These are phyloP conservation scores for Platanista minor DNA, from an alignment of 2,113 vertebrate species.

Conservation along the genomic window DNA sequence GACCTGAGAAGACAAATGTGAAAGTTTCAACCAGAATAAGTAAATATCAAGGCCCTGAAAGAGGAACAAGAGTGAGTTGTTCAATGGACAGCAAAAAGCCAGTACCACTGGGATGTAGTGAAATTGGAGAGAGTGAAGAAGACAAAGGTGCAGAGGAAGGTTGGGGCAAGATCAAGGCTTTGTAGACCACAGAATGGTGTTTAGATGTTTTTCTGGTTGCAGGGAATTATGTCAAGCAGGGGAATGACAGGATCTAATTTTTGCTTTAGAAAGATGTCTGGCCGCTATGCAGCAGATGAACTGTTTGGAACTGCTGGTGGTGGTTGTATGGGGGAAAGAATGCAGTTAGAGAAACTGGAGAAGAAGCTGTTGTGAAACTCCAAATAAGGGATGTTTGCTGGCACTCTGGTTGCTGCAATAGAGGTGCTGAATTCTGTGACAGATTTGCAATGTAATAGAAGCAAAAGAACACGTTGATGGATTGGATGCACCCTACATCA, in stretches of 20 bases:
- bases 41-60: no score
- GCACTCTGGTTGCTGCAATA: background rate
- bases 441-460: background rate
- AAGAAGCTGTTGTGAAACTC: background rate
- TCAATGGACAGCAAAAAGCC: no score
- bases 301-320: background rate
- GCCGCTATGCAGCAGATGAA: background rate
- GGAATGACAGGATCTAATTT: background rate
- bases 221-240: background rate
- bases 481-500: background rate
- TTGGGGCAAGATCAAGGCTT: background rate
- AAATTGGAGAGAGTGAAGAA: background rate
- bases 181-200: background rate
- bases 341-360: background rate
- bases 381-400: background rate
- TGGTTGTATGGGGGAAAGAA: background rate
- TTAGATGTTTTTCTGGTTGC: background rate
- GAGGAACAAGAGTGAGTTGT: background rate
- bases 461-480: background rate
- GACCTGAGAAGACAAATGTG: no score
- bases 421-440: fast-evolving
- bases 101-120: no score
- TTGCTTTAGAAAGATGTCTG: background rate
- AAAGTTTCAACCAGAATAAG: no score
- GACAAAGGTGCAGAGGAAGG: background rate